Evolutionary conservation across 2,797 vertebrate species (phyloP).

Genomic region (Myotis daubentonii): DNA sequence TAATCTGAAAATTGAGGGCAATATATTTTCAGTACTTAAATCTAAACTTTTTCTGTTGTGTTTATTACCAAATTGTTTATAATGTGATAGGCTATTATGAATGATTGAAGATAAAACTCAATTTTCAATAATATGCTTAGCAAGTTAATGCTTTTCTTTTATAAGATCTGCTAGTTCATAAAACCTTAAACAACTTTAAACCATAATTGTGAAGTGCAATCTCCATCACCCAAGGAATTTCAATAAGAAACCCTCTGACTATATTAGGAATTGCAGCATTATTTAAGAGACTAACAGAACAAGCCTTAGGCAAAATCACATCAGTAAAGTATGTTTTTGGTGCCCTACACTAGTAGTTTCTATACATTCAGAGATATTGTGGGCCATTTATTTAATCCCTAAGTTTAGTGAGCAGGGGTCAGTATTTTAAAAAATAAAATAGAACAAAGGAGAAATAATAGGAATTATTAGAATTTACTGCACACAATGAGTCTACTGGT

Average conservation of each 20-base stretch:
- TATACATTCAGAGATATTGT: not conserved
- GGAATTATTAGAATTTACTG: not conserved
- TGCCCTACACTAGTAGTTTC: not conserved
- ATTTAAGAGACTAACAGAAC: not conserved
- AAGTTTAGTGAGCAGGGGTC: not conserved
- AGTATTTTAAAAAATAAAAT: not conserved
- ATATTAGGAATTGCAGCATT: not conserved
- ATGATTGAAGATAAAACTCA: not conserved
- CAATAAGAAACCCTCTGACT: not conserved
- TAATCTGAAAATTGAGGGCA: not conserved
- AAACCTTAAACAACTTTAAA: constrained; percentile 5
- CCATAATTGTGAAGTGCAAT: not conserved
- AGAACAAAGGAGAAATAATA: not conserved
- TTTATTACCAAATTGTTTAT: not conserved
- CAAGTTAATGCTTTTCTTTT: not conserved
- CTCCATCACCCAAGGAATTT: not conserved
- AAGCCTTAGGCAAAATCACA: not conserved
- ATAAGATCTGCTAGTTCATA: not conserved
- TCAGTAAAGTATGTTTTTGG: not conserved
- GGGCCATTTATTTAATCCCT: not conserved
- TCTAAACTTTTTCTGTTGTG: not conserved
- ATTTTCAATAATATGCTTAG: constrained; percentile 1
- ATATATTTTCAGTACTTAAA: not conserved
- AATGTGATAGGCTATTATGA: not conserved
- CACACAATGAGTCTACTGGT: not conserved